These are phyloP conservation scores for Gila orcuttii DNA, from an alignment of 2,113 vertebrate genomes.

Conservation along the genomic window DNA sequence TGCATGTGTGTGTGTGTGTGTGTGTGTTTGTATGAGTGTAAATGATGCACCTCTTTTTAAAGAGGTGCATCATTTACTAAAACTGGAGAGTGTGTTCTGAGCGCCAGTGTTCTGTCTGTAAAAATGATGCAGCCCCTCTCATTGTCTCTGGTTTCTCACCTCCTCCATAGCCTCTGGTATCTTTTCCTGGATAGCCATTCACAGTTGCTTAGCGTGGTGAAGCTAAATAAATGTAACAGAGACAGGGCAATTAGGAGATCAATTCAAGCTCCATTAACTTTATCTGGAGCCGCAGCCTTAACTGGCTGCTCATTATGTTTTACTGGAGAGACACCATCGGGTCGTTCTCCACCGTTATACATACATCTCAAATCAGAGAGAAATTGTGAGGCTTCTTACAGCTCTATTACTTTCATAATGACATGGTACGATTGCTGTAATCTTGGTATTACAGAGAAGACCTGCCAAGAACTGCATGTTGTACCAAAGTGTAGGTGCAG, in stretches of 20 bases:
- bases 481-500: not conserved
- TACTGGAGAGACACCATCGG: conserved; percentile 56
- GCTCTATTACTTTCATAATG: conserved; percentile 22
- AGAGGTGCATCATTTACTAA: no score
- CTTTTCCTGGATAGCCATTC: conserved; percentile 50
- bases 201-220: conserved; percentile 52
- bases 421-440: conserved; percentile 30
- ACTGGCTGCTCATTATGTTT: conserved; percentile 60
- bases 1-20: not conserved
- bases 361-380: conserved; percentile 54
- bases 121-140: not conserved
- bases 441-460: not conserved
- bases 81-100: not conserved
- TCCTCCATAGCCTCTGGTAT: conserved; percentile 8
- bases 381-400: conserved; percentile 41
- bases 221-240: conserved; percentile 82
- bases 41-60: conserved; percentile 41
- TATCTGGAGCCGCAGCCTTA: conserved; percentile 86
- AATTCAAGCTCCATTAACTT: conserved; percentile 96
- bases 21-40: not conserved
- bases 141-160: conserved; percentile 13
- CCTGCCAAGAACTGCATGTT: conserved; percentile 17
- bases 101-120: not conserved
- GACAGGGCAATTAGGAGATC: conserved; percentile 94
- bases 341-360: conserved; percentile 56